A percentile compares a stretch with the other conserved stretches of the same genome.
Conservation (phyloP, 2,113 vertebrate species). For the Dipodomys spectabilis region DNA sequence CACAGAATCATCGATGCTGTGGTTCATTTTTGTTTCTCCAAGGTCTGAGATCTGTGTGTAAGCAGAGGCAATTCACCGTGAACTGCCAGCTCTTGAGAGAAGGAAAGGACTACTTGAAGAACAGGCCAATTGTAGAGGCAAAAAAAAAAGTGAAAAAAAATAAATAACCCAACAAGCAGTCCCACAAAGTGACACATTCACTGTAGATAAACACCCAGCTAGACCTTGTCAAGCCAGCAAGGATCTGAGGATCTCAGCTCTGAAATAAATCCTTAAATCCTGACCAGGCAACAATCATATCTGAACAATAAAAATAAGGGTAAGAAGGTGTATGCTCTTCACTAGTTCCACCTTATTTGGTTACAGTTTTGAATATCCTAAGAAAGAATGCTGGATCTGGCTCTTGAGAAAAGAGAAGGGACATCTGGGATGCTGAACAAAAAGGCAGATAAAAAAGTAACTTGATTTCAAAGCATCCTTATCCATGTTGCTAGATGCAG, state of each 20-base stretch:
- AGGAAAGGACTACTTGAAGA: not conserved
- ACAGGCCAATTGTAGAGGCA: not conserved
- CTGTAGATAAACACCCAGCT: slow-evolving; percentile 3
- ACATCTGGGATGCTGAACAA: not conserved
- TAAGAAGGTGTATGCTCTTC: not conserved
- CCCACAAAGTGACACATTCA: not conserved
- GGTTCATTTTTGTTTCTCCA: not conserved
- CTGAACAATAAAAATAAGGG: not conserved
- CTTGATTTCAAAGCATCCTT: not conserved
- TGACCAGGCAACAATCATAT: slow-evolving; percentile 23
- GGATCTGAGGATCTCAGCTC: slow-evolving; percentile 26
- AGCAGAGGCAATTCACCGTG: not conserved
- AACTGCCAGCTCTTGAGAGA: not conserved
- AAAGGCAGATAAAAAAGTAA: not conserved
- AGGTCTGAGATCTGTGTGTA: not conserved
- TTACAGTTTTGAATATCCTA: not conserved
- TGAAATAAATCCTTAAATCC: not conserved
- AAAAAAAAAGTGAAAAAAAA: not conserved
- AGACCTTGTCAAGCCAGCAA: not conserved
- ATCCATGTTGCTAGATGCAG: not conserved
- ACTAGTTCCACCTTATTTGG: not conserved
- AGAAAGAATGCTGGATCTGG: not conserved
- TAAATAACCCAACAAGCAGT: not conserved
- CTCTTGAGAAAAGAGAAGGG: not conserved
- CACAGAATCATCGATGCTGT: not conserved